These are phyloP conservation scores for Diceros bicornis DNA, from an alignment of 2,797 vertebrate genomes.

Conservation along the genomic window DNA sequence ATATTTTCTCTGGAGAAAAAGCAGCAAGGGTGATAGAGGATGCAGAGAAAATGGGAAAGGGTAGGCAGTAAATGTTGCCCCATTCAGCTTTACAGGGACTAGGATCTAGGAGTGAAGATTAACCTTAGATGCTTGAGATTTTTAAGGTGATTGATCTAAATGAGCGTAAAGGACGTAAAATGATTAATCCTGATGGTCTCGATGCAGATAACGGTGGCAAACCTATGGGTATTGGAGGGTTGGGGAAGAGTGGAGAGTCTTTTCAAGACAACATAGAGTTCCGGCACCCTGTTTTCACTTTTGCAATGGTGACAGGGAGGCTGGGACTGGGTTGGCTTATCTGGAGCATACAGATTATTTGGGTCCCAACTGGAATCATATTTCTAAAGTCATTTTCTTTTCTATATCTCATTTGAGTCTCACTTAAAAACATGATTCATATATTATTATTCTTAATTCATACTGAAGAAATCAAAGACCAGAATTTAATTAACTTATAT, in stretches of 20 bases:
- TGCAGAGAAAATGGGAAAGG: background rate
- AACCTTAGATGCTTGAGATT: background rate
- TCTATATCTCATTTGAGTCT: background rate
- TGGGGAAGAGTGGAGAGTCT: background rate
- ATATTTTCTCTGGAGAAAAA: background rate
- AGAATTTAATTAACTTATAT: background rate
- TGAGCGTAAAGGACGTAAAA: background rate
- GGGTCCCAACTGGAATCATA: background rate
- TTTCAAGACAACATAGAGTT: background rate
- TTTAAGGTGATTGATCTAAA: background rate
- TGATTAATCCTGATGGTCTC: background rate
- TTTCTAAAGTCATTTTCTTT: background rate
- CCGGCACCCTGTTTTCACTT: background rate
- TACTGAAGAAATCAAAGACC: background rate
- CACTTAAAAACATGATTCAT: background rate
- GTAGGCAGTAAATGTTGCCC: background rate
- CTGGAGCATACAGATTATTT: background rate
- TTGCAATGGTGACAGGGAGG: background rate
- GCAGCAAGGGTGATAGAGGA: background rate
- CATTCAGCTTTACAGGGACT: background rate
- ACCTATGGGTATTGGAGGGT: fast-evolving
- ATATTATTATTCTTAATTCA: background rate
- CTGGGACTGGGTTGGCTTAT: background rate
- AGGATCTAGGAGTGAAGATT: background rate
- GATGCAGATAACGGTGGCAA: background rate